Evolutionary conservation across 2,113 vertebrate species (phyloP).

Genomic region (Xenotilapia leptura): DNA sequence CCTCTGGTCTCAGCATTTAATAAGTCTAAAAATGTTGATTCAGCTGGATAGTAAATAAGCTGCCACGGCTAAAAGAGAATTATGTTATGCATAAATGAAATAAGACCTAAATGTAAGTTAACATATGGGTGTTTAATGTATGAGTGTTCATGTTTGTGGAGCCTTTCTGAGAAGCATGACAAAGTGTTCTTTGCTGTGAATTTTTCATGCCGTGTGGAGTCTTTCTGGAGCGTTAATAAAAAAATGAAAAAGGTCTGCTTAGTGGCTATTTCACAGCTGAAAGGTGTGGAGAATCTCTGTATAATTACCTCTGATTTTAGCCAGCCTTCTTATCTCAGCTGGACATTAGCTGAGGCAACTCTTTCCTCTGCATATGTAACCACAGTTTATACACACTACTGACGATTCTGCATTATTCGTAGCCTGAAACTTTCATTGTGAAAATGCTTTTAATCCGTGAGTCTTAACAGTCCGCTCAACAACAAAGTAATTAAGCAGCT

Average conservation of each 20-base stretch:
- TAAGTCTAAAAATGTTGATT: neutral
- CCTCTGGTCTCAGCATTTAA: neutral
- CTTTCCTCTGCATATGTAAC: neutral
- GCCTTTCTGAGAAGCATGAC: neutral
- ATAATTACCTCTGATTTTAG: constrained; percentile 16
- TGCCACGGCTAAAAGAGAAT: neutral
- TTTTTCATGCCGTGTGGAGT: neutral
- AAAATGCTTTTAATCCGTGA: neutral
- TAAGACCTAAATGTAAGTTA: neutral
- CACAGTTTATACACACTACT: neutral
- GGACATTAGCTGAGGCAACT: neutral
- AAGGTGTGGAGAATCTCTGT: constrained; percentile 16
- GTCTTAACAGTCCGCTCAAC: neutral
- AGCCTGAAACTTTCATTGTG: neutral
- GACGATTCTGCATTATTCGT: accelerated
- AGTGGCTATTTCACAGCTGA: constrained; percentile 18
- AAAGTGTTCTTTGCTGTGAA: neutral
- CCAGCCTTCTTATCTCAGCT: neutral
- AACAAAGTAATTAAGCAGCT: neutral
- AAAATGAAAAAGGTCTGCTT: neutral
- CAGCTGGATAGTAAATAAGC: neutral
- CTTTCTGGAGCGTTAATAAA: neutral
- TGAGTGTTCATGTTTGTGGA: neutral
- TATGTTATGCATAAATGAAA: neutral
- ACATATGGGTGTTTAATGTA: neutral